Evolutionary conservation across 2,797 vertebrate species (phyloP), one percentile per base, ranked within the genome.

Genomic region (Gymnoscopelus microlampas): DNA sequence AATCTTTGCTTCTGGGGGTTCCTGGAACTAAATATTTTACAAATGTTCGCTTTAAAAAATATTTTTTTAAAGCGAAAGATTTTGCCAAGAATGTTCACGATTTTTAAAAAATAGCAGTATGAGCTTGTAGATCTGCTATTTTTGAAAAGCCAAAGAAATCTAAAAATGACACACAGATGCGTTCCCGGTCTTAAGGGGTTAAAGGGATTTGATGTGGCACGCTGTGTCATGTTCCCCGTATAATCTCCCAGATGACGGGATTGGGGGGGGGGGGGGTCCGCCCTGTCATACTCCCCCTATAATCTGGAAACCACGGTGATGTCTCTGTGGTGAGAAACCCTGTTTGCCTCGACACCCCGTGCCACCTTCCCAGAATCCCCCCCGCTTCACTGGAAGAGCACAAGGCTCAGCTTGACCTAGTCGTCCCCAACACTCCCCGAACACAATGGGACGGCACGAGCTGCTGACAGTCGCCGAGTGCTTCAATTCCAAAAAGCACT

Each of bases 201-300:
- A 92, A 90, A 92, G 72, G 88, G 87, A 89, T 91, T 89, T 87
- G 72, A 68, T 2, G 6, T 81, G 79, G 79, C 24, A 68, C 53
- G 55, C 84, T 79, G 84, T 88, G 89, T 89, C 89, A 90, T 90
- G 89, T 91, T 88, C 69, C 85, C 23, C 68, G 5, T 7, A 73
- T 91, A 89, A 87, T 90, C 90, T 90, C 81, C 79, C 84, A 88
- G 86, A 93, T 89, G 89, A 91, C 85, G 89, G 19, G 87, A 93
- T 93, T 90, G 87, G 71, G 80, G 73, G 3, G 87, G 92, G 92
- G 89, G 87, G 71, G 80, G 72, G 81, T 89, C 71, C 76, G 70
- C 80, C 74, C 73, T 83, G 84, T 88, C 79, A 82, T 79, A 82
- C 66, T 77, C 63, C 68, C 19, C 74, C 73, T 91, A 90, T 91